Percentiles rank a stretch among this genome's conserved stretches.
Conservation (phyloP, 2,113 vertebrate species). For the Anguilla rostrata region DNA sequence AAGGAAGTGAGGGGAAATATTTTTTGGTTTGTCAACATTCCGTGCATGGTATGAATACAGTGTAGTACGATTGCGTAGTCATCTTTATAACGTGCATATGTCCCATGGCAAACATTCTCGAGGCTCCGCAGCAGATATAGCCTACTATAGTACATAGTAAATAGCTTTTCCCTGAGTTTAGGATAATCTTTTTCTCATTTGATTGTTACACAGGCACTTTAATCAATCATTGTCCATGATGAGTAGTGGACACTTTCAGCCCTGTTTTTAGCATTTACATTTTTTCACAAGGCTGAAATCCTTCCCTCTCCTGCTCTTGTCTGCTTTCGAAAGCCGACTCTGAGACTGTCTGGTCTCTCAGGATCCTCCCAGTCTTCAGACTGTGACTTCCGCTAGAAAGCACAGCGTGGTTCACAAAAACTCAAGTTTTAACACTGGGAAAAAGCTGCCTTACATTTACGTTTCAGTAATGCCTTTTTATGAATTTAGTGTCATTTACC, state of each 20-base stretch:
- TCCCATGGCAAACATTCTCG: background rate
- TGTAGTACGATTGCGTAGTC: background rate
- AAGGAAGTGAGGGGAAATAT: slow-evolving; percentile 63
- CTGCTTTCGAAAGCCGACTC: background rate
- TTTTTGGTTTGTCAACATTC: slow-evolving; percentile 51
- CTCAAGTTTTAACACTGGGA: too few species aligned
- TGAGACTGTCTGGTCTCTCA: background rate
- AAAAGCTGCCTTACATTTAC: too few species aligned
- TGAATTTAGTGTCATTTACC: too few species aligned
- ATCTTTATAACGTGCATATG: background rate
- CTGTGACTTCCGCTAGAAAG: background rate
- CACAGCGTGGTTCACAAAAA: background rate
- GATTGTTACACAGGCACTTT: slow-evolving; percentile 14
- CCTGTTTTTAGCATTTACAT: too few species aligned
- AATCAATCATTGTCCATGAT: background rate
- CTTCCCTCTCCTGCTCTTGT: background rate
- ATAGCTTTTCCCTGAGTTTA: background rate
- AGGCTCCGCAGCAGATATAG: background rate
- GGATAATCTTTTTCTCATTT: background rate
- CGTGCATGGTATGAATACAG: slow-evolving; percentile 28
- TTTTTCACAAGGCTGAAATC: background rate
- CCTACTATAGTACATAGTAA: background rate
- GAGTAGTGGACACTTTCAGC: slow-evolving; percentile 6
- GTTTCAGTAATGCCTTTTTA: too few species aligned
- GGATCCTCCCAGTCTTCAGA: background rate